phyloP scores from a whole-genome alignment of 2,888 invertebrate genomes.

The Conomelus anceps region DNA sequence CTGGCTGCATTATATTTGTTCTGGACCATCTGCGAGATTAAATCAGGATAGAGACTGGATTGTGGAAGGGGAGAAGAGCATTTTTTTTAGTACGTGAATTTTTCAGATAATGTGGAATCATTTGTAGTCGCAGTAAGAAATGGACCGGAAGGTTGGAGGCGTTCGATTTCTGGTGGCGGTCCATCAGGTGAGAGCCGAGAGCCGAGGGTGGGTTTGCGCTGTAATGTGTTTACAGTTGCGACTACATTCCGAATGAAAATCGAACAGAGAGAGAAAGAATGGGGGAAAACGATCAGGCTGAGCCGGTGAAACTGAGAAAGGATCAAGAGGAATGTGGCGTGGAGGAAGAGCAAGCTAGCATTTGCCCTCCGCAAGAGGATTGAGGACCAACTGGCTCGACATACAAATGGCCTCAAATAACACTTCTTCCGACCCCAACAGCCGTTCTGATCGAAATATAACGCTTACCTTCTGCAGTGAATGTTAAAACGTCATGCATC shows the following conservation, averaged over 20 bases:
- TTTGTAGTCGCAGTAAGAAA: background rate
- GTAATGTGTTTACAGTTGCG: background rate
- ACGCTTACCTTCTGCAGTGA: conserved; percentile 4
- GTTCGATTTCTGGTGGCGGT: background rate
- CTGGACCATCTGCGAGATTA: background rate
- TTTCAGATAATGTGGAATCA: background rate
- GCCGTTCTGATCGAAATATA: conserved; percentile 10
- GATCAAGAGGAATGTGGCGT: background rate
- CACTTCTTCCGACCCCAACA: conserved; percentile 1
- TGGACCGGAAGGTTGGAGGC: background rate
- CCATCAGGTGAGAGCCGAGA: background rate
- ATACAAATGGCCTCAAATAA: conserved; percentile 11
- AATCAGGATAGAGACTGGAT: background rate
- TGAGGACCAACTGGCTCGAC: conserved; percentile 3
- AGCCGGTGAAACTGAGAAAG: background rate
- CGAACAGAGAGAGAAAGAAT: background rate
- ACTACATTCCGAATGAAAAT: background rate
- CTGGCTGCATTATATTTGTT: too few species aligned
- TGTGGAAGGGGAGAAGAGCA: background rate
- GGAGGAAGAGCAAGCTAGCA: background rate
- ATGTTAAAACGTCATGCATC: background rate
- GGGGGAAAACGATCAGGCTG: background rate
- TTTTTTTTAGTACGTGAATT: background rate
- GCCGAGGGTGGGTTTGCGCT: background rate
- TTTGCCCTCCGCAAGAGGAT: background rate